Base-by-base conservation (phyloP, 2,113 vertebrate genomes). In the Heterocephalus glaber region DNA sequence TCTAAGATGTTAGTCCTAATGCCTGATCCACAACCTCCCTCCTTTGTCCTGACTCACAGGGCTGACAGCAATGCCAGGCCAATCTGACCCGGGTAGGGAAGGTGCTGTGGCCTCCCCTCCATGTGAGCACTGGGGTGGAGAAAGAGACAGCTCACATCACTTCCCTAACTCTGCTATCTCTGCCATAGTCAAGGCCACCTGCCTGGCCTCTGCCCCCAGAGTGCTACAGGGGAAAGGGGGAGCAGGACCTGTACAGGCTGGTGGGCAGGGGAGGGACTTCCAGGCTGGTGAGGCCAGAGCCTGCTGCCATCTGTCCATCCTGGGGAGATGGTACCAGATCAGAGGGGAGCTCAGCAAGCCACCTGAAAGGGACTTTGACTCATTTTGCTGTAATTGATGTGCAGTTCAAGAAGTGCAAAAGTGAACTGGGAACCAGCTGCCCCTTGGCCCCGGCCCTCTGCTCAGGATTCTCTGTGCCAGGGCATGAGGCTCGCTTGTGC, bases 321-420 rank as follows among this genome's bases (percentile, higher is more conserved):
- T 5, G 0, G 74, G 58, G 76, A 86, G 80, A 58, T 84, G 14
- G n/a, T 74, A 74, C 52, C 95, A 86, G 92, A 88, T 95, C 92
- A 95, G 87, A 95, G 85, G 92, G 81, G 86, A 93, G 77, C 88
- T 44, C 89, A 38, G 38, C 66, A 82, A 97, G 74, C 94, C 96
- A 96, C 83, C 94, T 96, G 77, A 96, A 97, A 96, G 92, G 54
- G 90, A 63, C 95, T 86, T 95, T 95, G 92, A 97, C 92, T 96
- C 94, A 91, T 91, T 96, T 11, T 91, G 88, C 92, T 96, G 96
- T 95, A 82, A 95, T 93, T 0, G 24, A 86, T 30, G 56, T 95
- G 92, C 72, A 35, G 96, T 83, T 93, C 94, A 97, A 96, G 96
- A 97, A 97, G 87, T 86, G 63, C 92, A 54, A 89, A 88, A 58